phyloP scores from a whole-genome alignment of 2,797 vertebrate genomes.

The Eutrigla gurnardus region DNA sequence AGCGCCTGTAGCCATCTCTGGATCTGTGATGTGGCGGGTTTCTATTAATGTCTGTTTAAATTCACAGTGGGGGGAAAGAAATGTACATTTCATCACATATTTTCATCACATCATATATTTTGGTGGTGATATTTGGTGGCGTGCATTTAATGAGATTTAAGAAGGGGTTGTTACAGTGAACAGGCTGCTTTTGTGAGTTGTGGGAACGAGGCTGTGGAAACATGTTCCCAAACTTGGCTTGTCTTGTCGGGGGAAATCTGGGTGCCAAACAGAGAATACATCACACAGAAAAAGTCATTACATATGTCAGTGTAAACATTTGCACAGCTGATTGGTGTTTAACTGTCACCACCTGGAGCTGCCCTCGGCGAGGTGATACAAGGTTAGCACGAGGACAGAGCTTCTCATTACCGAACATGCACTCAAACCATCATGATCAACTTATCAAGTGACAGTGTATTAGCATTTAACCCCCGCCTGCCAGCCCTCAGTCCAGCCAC shows the following conservation, averaged over 20 bases:
- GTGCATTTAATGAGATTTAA: not conserved
- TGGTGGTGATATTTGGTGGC: not conserved
- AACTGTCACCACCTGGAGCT: constrained; percentile 42
- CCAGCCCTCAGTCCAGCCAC: too few relatives aligned
- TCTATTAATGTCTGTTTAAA: not conserved
- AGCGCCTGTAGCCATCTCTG: constrained; percentile 10
- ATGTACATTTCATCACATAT: not conserved
- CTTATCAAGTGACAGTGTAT: too few relatives aligned
- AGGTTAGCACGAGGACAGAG: constrained; percentile 29
- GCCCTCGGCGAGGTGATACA: constrained; percentile 11
- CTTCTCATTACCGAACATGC: constrained; percentile 7
- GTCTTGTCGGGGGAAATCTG: not conserved
- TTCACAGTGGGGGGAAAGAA: not conserved
- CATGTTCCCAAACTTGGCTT: too few relatives aligned
- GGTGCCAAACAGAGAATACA: not conserved
- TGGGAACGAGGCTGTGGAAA: not conserved
- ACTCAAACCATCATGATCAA: not conserved
- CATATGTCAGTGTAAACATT: not conserved
- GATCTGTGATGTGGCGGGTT: constrained; percentile 28
- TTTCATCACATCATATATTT: too few relatives aligned
- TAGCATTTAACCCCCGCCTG: too few relatives aligned
- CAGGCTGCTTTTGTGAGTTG: not conserved
- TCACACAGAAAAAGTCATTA: not conserved
- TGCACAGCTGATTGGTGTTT: constrained; percentile 17
- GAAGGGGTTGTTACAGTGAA: not conserved